These are phyloP conservation scores for Merops nubicus DNA, from an alignment of 2,113 vertebrate species.

Conservation along the genomic window DNA sequence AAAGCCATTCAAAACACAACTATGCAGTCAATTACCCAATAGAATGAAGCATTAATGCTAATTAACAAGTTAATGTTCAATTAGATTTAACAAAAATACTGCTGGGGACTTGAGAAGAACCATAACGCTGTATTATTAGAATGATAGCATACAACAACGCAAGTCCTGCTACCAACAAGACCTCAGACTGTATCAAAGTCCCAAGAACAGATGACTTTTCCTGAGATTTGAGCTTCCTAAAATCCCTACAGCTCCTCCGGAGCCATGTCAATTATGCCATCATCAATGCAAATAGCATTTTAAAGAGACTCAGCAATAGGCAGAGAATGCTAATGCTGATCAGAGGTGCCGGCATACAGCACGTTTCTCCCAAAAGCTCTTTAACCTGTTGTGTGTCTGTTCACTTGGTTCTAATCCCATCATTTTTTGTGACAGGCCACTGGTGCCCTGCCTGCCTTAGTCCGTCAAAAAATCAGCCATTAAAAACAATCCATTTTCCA, in stretches of 20 bases:
- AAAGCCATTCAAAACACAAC: conserved; percentile 17
- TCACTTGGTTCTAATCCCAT: conserved; percentile 31
- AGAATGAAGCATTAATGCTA: conserved; percentile 28
- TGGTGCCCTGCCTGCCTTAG: conserved; percentile 42
- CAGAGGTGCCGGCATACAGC: neutral
- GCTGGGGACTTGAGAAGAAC: conserved; percentile 36
- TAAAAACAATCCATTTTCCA: conserved; percentile 63
- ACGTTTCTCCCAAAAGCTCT: conserved; percentile 36
- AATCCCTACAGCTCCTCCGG: conserved; percentile 63
- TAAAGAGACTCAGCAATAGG: conserved; percentile 64
- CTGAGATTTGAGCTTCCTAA: conserved; percentile 58
- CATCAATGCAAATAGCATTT: conserved; percentile 76
- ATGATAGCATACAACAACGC: conserved; percentile 32
- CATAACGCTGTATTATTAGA: conserved; percentile 48
- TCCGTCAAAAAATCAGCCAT: conserved; percentile 68
- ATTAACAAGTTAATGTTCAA: conserved; percentile 53
- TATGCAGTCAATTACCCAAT: neutral
- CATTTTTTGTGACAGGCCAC: conserved; percentile 12
- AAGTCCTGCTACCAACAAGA: conserved; percentile 36
- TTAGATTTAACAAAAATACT: conserved; percentile 43
- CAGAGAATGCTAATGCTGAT: conserved; percentile 68
- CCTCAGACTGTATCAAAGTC: conserved; percentile 41
- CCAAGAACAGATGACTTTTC: conserved; percentile 65
- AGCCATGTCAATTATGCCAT: conserved; percentile 75
- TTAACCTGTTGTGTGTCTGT: conserved; percentile 5